Evolutionary conservation across 2,888 invertebrate genomes (phyloP).

Genomic region (Myopa testacea): DNA sequence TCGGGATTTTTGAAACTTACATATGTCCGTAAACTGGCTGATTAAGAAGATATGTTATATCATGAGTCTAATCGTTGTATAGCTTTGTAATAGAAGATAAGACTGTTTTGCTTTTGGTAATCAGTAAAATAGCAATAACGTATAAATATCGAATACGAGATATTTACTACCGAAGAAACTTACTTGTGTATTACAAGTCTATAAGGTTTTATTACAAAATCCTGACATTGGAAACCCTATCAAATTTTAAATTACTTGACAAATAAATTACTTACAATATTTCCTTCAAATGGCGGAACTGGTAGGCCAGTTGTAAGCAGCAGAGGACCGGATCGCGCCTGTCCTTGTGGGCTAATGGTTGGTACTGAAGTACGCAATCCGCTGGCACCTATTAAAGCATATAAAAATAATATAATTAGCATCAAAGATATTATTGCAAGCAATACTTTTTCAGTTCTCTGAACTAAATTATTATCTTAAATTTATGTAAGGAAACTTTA

Average conservation of each 20-base stretch:
- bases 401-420: conserved; percentile 1
- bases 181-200: too few relatives aligned
- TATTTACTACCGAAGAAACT: too few relatives aligned
- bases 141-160: too few relatives aligned
- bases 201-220: not conserved
- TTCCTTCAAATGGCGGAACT: conserved; percentile 74
- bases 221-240: not conserved
- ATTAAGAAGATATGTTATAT: too few relatives aligned
- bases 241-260: not conserved
- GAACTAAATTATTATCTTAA: not conserved
- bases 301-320: conserved; percentile 72
- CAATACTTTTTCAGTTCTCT: not conserved
- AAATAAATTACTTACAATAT: conserved; percentile 74
- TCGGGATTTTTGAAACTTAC: too few relatives aligned
- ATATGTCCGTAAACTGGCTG: too few relatives aligned
- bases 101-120: too few relatives aligned
- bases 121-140: too few relatives aligned
- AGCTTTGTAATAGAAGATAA: too few relatives aligned
- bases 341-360: conserved; percentile 73
- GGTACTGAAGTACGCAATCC: conserved; percentile 73
- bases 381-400: conserved; percentile 65
- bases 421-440: not conserved
- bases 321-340: conserved; percentile 70
- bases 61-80: too few relatives aligned
- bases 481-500: not conserved